Conservation (phyloP, 35 echinoderm and acorn worm genomes). For the Amphiura filiformis region DNA sequence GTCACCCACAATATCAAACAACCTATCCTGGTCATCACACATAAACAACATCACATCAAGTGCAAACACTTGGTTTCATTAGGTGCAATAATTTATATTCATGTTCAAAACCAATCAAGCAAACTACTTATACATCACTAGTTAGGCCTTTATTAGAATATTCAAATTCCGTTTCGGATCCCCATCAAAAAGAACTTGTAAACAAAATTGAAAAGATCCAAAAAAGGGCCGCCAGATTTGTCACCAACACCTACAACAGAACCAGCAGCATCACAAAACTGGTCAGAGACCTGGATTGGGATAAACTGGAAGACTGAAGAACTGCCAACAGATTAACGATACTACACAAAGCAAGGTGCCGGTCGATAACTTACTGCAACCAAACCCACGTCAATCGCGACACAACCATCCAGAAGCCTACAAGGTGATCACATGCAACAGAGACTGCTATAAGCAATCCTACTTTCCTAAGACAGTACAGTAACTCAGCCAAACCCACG, state of each 20-base stretch:
- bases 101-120: slow-evolving; percentile 21
- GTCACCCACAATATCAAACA: not conserved
- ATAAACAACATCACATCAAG: slow-evolving; percentile 31
- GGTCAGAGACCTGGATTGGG: not conserved
- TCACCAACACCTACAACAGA: slow-evolving; percentile 1
- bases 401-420: not conserved
- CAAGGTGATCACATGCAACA: not conserved
- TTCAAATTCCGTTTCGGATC: slow-evolving; percentile 37
- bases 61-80: slow-evolving; percentile 39
- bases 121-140: slow-evolving; percentile 34
- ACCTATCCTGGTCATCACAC: slow-evolving; percentile 31
- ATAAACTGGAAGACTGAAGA: not conserved
- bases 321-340: not conserved
- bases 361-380: not conserved
- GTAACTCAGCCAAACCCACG: not conserved
- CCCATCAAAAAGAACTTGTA: slow-evolving; percentile 4
- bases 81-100: slow-evolving; percentile 6
- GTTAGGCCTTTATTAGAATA: slow-evolving; percentile 51
- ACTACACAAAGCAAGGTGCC: not conserved
- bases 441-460: not conserved
- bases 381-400: not conserved
- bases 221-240: slow-evolving; percentile 29
- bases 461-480: not conserved
- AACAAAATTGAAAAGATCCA: slow-evolving; percentile 49
- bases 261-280: slow-evolving; percentile 10